Percentiles rank a stretch among this genome's conserved stretches.
These are phyloP conservation scores for Zaprionus lachaisei DNA, from an alignment of 1,140 invertebrate species.

Conservation along the genomic window DNA sequence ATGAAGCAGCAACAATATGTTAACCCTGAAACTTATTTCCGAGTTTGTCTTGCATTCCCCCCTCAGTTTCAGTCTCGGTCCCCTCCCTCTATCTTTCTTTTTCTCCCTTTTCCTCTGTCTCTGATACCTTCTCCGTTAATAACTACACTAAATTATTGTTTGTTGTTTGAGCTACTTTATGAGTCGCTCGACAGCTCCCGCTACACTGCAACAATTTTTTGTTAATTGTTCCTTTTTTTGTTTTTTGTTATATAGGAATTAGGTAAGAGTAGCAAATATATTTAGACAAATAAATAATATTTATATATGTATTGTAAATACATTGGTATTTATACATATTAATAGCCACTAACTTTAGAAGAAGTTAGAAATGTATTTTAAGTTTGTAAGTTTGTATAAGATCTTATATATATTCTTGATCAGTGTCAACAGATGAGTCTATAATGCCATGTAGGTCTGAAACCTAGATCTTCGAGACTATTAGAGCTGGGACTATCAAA, in stretches of 20 bases:
- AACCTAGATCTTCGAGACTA: too few species aligned
- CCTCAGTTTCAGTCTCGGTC: not conserved
- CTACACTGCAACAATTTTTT: constrained; percentile 24
- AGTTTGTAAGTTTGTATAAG: too few species aligned
- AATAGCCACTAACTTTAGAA: not conserved
- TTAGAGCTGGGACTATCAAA: too few species aligned
- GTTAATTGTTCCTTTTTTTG: not conserved
- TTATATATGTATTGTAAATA: too few species aligned
- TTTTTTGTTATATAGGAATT: not conserved
- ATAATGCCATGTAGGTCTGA: too few species aligned
- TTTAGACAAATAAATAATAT: not conserved
- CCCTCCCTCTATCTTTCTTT: not conserved
- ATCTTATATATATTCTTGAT: not conserved
- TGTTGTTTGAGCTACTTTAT: constrained; percentile 33
- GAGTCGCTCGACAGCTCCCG: constrained; percentile 16
- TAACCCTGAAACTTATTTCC: constrained; percentile 73
- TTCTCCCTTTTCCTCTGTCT: not conserved
- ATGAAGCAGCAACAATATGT: constrained; percentile 79
- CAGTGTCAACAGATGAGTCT: too few species aligned
- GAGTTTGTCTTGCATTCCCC: not conserved
- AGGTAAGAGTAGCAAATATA: not conserved
- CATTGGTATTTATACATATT: too few species aligned
- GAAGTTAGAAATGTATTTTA: not conserved
- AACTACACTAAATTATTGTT: constrained; percentile 18
- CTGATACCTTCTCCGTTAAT: not conserved